Conservation (phyloP, 2,888 invertebrate genomes). For the Sesia apiformis region DNA sequence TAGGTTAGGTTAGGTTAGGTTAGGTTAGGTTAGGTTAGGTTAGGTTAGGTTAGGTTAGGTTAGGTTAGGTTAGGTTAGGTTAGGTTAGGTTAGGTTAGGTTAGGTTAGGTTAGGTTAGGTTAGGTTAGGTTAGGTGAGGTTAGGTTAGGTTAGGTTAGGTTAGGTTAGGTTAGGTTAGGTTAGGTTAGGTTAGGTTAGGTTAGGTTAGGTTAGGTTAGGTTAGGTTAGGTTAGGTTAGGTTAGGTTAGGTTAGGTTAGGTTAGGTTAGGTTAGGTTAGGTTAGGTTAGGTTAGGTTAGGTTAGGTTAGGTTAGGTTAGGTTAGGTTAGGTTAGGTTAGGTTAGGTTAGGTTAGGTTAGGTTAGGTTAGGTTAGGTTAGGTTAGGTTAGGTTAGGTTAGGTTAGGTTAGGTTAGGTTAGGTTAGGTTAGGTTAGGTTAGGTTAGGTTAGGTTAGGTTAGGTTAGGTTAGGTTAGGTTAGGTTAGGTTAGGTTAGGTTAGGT, state of each 20-base stretch:
- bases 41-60: constrained; percentile 11
- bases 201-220: constrained; percentile 11
- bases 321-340: constrained; percentile 19
- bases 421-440: constrained; percentile 19
- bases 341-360: constrained; percentile 16
- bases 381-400: constrained; percentile 17
- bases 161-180: constrained; percentile 13
- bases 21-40: constrained; percentile 16
- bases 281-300: constrained; percentile 16
- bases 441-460: constrained; percentile 16
- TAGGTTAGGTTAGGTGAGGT: constrained; percentile 10
- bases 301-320: constrained; percentile 19
- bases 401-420: constrained; percentile 19
- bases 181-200: constrained; percentile 15
- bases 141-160: constrained; percentile 15
- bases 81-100: constrained; percentile 11
- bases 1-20: constrained; percentile 15
- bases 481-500: constrained; percentile 15
- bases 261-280: constrained; percentile 15
- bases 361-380: constrained; percentile 12
- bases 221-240: constrained; percentile 12
- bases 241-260: constrained; percentile 18
- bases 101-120: constrained; percentile 6
- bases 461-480: constrained; percentile 19
- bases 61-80: constrained; percentile 10